Evolutionary conservation across 2,888 invertebrate species (phyloP).

Genomic region (Dysmachus trigonus): DNA sequence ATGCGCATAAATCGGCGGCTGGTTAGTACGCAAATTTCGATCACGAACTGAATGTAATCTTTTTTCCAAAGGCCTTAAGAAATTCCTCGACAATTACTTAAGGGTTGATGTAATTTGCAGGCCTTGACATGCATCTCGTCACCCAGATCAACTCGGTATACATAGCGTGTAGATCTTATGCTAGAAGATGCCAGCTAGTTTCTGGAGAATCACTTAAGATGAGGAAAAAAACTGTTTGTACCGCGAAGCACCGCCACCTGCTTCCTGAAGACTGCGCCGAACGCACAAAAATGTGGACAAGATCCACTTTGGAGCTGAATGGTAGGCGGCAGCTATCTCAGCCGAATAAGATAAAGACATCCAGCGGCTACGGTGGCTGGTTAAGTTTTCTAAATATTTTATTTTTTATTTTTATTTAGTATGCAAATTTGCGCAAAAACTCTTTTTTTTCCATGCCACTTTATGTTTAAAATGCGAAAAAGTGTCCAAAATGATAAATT

Average conservation of each 20-base stretch:
- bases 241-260: neutral
- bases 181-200: neutral
- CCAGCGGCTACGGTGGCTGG: neutral
- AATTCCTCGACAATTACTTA: neutral
- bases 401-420: neutral
- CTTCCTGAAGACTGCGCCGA: neutral
- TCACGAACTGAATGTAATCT: conserved; percentile 10
- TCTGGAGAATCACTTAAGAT: neutral
- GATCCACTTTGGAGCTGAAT: neutral
- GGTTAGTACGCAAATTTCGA: neutral
- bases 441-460: neutral
- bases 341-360: neutral
- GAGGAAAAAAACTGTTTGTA: neutral
- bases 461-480: neutral
- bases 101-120: neutral
- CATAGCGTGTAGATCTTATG: neutral
- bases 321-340: neutral
- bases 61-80: neutral
- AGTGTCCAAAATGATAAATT: conserved; percentile 19
- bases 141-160: neutral
- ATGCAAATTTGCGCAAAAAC: neutral
- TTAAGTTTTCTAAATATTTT: neutral
- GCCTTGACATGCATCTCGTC: neutral
- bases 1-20: neutral
- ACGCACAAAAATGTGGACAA: neutral